Evolutionary conservation across 2,888 invertebrate species (phyloP).

Genomic region (Lacanobia wlatinum): DNA sequence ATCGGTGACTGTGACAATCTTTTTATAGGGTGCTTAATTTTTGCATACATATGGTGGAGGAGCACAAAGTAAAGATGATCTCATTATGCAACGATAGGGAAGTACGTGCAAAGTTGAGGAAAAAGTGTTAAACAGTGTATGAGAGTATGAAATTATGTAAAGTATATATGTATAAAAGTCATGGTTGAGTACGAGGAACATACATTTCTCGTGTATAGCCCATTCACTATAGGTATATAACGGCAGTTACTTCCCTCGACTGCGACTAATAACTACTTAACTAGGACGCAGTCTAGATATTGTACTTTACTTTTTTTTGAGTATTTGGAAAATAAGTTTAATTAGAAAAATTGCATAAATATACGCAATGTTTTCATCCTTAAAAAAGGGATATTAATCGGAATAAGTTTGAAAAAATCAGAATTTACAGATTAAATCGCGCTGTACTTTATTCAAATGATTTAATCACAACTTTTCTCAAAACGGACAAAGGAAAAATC

Average conservation of each 20-base stretch:
- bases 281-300: slow-evolving; percentile 31
- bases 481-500: too few species aligned
- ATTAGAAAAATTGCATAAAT: neutral
- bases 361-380: neutral
- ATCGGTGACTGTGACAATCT: slow-evolving; percentile 29
- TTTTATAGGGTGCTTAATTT: slow-evolving; percentile 32
- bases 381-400: neutral
- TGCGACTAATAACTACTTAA: slow-evolving; percentile 40
- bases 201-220: slow-evolving; percentile 58
- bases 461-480: neutral
- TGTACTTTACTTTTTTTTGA: slow-evolving; percentile 17
- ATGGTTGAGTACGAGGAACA: slow-evolving; percentile 41
- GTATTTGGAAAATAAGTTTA: slow-evolving; percentile 10
- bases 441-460: neutral
- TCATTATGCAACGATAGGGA: slow-evolving; percentile 62
- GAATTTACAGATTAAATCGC: neutral
- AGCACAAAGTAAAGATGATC: slow-evolving; percentile 58
- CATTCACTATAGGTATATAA: slow-evolving; percentile 52
- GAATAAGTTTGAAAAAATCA: neutral
- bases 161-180: slow-evolving; percentile 63
- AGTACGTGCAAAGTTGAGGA: slow-evolving; percentile 48
- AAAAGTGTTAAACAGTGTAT: slow-evolving; percentile 54
- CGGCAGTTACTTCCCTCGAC: slow-evolving; percentile 17
- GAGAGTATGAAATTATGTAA: slow-evolving; percentile 66
- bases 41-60: slow-evolving; percentile 36